phyloP scores from a whole-genome alignment of 2,113 vertebrate genomes.

The Pardalotus punctatus region DNA sequence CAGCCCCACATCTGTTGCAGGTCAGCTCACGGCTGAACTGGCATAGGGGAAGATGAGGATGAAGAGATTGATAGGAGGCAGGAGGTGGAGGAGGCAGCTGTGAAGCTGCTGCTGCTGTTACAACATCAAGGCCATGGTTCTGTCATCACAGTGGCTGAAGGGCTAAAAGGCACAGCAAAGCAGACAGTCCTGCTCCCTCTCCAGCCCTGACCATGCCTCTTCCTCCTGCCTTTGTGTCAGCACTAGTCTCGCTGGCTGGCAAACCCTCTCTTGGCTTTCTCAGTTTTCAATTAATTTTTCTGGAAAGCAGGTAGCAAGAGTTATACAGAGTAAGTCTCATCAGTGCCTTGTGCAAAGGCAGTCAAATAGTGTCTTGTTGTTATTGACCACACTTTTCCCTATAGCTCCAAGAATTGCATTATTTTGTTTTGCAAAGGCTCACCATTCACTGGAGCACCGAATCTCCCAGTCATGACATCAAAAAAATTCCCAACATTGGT shows the following conservation, averaged over 20 bases:
- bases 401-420: background rate
- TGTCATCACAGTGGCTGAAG: background rate
- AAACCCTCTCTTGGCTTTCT: background rate
- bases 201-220: background rate
- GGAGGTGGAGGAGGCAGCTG: background rate
- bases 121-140: background rate
- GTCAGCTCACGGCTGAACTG: background rate
- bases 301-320: background rate
- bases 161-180: background rate
- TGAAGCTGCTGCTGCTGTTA: background rate
- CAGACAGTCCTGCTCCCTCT: background rate
- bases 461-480: constrained; percentile 84
- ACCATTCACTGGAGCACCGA: constrained; percentile 82
- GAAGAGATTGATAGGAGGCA: background rate
- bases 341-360: background rate
- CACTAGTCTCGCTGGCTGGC: background rate
- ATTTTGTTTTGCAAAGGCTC: constrained; percentile 10
- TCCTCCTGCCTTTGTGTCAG: background rate
- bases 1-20: background rate
- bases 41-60: background rate
- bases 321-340: background rate
- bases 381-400: background rate
- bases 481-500: constrained; percentile 83
- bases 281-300: background rate
- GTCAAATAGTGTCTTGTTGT: background rate